phyloP scores from a whole-genome alignment of 1,140 invertebrate genomes.

The Babylonia areolata region DNA sequence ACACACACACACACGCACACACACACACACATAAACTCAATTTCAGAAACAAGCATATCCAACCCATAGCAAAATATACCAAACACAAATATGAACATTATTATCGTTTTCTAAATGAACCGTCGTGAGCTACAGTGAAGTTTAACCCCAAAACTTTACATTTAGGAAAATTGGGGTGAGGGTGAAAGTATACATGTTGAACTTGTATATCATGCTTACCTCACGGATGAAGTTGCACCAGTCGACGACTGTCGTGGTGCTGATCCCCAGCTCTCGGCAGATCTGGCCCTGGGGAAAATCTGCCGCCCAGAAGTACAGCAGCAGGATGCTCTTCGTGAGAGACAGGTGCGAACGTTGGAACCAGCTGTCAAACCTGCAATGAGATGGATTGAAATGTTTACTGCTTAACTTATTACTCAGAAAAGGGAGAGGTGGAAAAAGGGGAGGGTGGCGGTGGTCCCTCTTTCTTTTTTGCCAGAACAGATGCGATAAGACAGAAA shows the following conservation, averaged over 20 bases:
- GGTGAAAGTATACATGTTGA: constrained; percentile 9
- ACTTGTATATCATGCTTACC: neutral
- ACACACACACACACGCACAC: neutral
- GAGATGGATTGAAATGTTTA: neutral
- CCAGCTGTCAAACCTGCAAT: constrained; percentile 3
- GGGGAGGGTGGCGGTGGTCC: no score
- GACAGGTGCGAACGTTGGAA: neutral
- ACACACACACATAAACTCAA: constrained; percentile 3
- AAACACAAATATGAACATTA: neutral
- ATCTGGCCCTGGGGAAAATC: constrained; percentile 32
- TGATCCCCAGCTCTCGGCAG: neutral
- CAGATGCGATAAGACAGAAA: no score
- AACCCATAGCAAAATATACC: neutral
- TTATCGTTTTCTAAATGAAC: no score
- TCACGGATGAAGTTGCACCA: constrained; percentile 44
- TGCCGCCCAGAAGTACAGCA: constrained; percentile 25
- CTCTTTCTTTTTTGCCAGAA: no score
- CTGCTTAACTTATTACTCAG: neutral
- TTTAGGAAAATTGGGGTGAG: neutral
- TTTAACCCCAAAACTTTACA: no score
- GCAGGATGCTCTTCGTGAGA: neutral
- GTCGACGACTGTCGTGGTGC: constrained; percentile 31
- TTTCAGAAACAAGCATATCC: constrained; percentile 2
- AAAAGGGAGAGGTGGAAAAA: no score
- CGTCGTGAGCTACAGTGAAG: no score